These are phyloP conservation scores for Cichladusa arquata DNA, from an alignment of 2,113 vertebrate species.

Conservation along the genomic window DNA sequence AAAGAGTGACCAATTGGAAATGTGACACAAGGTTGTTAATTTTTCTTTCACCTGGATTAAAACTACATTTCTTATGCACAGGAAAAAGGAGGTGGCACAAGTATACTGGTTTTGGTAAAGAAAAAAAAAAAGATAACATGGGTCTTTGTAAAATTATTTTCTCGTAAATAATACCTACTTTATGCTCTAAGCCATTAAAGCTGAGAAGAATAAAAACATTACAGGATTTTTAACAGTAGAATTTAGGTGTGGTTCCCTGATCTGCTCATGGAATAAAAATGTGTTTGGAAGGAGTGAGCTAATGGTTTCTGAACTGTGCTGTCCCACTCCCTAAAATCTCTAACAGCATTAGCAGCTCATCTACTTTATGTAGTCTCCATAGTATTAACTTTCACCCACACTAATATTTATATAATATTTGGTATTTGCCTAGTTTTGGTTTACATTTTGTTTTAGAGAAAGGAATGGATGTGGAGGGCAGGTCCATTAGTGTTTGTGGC, in stretches of 20 bases:
- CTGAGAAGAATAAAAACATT: neutral
- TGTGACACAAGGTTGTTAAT: neutral
- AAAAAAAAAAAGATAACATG: neutral
- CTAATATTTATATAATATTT: neutral
- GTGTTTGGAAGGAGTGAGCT: constrained; percentile 1
- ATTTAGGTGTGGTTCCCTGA: neutral
- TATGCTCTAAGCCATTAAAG: neutral
- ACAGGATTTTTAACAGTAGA: neutral
- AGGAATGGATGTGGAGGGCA: neutral
- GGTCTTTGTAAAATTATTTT: neutral
- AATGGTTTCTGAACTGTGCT: neutral
- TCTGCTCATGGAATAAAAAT: constrained; percentile 4
- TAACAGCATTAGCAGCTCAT: neutral
- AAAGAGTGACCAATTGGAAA: neutral
- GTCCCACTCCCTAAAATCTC: neutral
- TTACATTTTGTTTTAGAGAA: neutral
- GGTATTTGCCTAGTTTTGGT: neutral
- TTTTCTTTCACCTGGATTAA: neutral
- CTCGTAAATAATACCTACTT: neutral
- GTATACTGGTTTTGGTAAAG: neutral
- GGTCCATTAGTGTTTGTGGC: neutral
- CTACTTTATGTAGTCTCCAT: neutral
- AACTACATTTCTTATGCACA: neutral
- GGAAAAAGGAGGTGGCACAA: neutral
- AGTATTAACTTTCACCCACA: neutral